Evolutionary conservation across 2,797 vertebrate genomes (phyloP).

Genomic region (Arremon brunneinucha): DNA sequence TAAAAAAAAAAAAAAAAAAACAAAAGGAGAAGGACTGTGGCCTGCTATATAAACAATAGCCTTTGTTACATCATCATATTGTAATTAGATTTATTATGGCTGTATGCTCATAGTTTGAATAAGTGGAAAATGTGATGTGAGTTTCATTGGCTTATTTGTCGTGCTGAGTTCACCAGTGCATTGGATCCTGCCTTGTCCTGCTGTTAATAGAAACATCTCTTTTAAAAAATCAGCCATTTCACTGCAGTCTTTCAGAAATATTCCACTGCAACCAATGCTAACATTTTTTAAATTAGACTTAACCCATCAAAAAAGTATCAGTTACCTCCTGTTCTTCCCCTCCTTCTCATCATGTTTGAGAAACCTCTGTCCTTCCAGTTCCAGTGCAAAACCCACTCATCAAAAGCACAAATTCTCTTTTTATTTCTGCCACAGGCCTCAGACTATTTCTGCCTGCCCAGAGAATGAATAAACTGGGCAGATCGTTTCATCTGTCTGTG

Average conservation of each 20-base stretch:
- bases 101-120: not conserved
- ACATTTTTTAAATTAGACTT: not conserved
- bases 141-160: slow-evolving; percentile 34
- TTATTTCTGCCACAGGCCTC: slow-evolving; percentile 17
- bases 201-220: not conserved
- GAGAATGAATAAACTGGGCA: slow-evolving; percentile 14
- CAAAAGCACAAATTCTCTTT: not conserved
- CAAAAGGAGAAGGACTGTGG: not conserved
- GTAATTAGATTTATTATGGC: slow-evolving; percentile 50
- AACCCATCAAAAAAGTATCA: not conserved
- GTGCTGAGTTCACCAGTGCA: not conserved
- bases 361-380: not conserved
- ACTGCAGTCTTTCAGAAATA: not conserved
- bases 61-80: slow-evolving; percentile 27
- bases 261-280: not conserved
- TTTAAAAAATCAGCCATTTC: not conserved
- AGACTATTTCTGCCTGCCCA: slow-evolving; percentile 8
- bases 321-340: not conserved
- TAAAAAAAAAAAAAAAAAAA: not conserved
- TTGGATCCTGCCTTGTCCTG: not conserved
- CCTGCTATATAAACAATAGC: not conserved
- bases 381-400: not conserved
- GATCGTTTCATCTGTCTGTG: not conserved
- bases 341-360: not conserved
- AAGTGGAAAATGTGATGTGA: not conserved